phyloP scores from a whole-genome alignment of 2,797 vertebrate species.

The Spondyliosoma cantharus region DNA sequence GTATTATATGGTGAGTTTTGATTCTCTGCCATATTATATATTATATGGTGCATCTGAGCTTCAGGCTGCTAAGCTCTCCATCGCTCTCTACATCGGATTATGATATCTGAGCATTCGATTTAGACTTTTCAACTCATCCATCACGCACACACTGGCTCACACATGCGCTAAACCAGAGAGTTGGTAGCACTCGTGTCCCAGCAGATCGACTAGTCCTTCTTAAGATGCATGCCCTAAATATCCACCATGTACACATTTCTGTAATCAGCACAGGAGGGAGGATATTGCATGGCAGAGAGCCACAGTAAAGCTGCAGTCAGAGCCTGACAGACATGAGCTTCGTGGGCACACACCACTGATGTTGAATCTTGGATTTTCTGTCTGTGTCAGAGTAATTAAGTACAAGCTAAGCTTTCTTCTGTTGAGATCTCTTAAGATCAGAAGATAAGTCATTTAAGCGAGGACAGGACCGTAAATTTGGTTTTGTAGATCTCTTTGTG shows the following conservation, averaged over 20 bases:
- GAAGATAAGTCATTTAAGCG: constrained; percentile 9
- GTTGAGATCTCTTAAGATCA: constrained; percentile 11
- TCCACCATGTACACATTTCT: constrained; percentile 71
- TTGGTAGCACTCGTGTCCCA: constrained; percentile 44
- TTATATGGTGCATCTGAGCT: constrained; percentile 12
- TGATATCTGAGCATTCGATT: constrained; percentile 34
- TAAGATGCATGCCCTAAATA: constrained; percentile 81
- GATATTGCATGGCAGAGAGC: constrained; percentile 37
- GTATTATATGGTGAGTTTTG: constrained; percentile 91
- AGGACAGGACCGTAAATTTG: neutral
- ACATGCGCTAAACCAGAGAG: constrained; percentile 20
- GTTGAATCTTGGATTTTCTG: constrained; percentile 36
- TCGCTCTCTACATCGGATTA: constrained; percentile 41
- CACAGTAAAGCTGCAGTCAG: constrained; percentile 46
- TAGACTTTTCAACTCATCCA: constrained; percentile 25
- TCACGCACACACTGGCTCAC: constrained; percentile 17
- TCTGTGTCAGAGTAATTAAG: constrained; percentile 38
- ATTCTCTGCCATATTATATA: neutral
- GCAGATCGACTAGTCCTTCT: constrained; percentile 64
- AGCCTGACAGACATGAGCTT: constrained; percentile 46
- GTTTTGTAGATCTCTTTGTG: neutral
- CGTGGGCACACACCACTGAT: neutral
- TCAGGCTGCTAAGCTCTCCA: constrained; percentile 16
- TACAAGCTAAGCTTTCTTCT: constrained; percentile 25
- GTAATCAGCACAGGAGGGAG: constrained; percentile 65